These are phyloP conservation scores for Dasyprocta punctata DNA, from an alignment of 2,113 vertebrate species.

Conservation along the genomic window DNA sequence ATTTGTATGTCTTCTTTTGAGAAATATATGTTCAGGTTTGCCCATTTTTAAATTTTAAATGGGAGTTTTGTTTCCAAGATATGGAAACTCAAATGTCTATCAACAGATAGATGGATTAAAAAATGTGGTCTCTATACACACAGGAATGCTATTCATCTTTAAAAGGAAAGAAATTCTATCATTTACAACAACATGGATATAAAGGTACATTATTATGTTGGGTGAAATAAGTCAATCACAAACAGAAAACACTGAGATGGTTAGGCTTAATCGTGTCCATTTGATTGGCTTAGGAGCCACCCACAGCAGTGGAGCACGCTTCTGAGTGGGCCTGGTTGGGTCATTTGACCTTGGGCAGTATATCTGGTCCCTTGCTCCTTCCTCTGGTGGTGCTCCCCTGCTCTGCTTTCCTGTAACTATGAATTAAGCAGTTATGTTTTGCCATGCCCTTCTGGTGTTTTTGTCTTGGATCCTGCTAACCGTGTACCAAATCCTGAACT, in stretches of 20 bases:
- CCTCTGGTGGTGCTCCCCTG: not conserved
- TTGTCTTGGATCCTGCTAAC: not conserved
- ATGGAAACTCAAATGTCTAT: not conserved
- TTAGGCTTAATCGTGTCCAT: not conserved
- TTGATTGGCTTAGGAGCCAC: not conserved
- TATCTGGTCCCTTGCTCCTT: not conserved
- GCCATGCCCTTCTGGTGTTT: not conserved
- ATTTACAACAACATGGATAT: not conserved
- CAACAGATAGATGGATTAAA: not conserved
- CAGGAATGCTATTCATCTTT: not conserved
- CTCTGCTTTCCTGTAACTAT: not conserved
- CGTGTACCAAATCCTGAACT: not conserved
- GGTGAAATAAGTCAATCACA: not conserved
- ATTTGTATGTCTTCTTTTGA: not conserved
- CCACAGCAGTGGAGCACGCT: not conserved
- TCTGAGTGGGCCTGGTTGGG: not conserved
- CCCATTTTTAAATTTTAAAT: not conserved
- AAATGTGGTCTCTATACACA: not conserved
- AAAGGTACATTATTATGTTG: not conserved
- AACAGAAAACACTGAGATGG: not conserved
- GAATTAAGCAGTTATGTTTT: not conserved
- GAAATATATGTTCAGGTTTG: not conserved
- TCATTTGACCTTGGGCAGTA: not conserved
- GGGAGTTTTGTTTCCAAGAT: not conserved
- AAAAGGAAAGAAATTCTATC: not conserved